These are phyloP conservation scores for Drosophila borealis DNA, from an alignment of 2,888 invertebrate genomes.

Conservation along the genomic window DNA sequence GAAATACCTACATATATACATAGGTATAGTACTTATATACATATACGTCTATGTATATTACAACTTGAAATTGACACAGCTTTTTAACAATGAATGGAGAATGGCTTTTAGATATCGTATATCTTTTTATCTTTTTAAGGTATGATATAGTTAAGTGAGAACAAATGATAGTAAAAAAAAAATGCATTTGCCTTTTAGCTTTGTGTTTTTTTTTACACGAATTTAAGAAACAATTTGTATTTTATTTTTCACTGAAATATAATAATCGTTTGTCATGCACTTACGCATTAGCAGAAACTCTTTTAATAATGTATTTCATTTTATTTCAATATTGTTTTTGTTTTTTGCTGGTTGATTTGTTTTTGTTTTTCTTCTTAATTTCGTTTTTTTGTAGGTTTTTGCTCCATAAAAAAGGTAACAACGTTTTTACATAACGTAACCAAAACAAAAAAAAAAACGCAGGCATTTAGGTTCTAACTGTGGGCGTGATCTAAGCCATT, in stretches of 20 bases:
- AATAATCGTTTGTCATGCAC: slow-evolving; percentile 77
- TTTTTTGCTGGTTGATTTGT: slow-evolving; percentile 13
- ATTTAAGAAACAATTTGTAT: slow-evolving; percentile 80
- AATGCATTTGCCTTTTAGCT: slow-evolving; percentile 48
- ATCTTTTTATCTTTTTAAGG: not conserved
- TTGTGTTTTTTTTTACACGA: slow-evolving; percentile 80
- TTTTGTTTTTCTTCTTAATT: slow-evolving; percentile 16
- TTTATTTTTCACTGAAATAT: slow-evolving; percentile 81
- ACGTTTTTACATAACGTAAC: slow-evolving; percentile 73
- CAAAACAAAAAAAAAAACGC: slow-evolving; percentile 58
- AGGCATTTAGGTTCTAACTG: slow-evolving; percentile 57
- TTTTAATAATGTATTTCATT: slow-evolving; percentile 56
- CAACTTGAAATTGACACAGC: slow-evolving; percentile 14
- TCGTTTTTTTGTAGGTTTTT: slow-evolving; percentile 28
- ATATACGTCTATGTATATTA: not conserved
- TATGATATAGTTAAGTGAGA: slow-evolving; percentile 3
- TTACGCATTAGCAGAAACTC: slow-evolving; percentile 70
- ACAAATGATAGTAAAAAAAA: slow-evolving; percentile 17
- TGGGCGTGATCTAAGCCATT: slow-evolving; percentile 53
- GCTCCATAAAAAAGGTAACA: slow-evolving; percentile 69
- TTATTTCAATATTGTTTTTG: slow-evolving; percentile 43
- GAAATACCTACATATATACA: not conserved
- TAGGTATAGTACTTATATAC: not conserved
- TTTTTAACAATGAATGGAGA: slow-evolving; percentile 17
- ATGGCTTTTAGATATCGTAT: not conserved